Evolutionary conservation across 2,888 invertebrate genomes (phyloP).

Genomic region (Apodemia mormo): DNA sequence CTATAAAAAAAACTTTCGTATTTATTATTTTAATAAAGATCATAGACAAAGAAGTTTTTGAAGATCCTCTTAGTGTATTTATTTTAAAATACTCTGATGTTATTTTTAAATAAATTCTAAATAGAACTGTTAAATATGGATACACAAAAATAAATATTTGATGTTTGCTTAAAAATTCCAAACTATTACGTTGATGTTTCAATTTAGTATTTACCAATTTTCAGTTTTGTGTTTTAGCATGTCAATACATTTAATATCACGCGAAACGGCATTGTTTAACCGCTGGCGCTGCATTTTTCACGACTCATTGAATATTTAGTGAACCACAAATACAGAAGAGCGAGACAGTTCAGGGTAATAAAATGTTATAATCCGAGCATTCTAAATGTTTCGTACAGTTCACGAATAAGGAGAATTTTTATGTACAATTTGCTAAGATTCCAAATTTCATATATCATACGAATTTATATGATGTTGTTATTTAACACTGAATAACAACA

Average conservation of each 20-base stretch:
- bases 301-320: constrained; percentile 67
- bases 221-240: neutral
- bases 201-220: neutral
- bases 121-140: neutral
- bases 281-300: constrained; percentile 57
- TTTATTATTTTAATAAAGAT: no score
- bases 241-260: neutral
- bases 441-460: neutral
- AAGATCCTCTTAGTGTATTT: no score
- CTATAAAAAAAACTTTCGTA: no score
- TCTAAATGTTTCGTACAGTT: constrained; percentile 43
- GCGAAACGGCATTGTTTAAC: constrained; percentile 45
- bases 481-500: no score
- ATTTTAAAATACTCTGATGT: no score
- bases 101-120: no score
- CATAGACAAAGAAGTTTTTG: no score
- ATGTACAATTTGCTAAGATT: neutral
- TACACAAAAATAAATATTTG: neutral
- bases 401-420: no score
- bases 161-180: neutral
- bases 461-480: no score
- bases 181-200: neutral
- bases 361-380: constrained; percentile 55
- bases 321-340: constrained; percentile 42
- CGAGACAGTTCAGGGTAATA: constrained; percentile 37